Conservation (phyloP, 2,113 vertebrate species). For the Apeltes quadracus region DNA sequence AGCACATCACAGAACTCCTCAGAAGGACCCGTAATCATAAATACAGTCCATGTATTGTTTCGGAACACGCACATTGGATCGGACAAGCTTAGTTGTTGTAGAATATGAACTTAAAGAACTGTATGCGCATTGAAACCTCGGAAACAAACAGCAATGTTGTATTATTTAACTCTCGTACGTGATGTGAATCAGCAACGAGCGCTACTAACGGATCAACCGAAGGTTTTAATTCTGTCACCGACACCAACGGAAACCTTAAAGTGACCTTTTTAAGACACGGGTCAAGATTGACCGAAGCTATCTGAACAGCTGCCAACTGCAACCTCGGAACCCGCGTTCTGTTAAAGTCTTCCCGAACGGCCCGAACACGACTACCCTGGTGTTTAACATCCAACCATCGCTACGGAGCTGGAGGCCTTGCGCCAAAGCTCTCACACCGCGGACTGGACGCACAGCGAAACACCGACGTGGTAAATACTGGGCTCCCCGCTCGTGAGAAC, state of each 20-base stretch:
- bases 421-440: constrained; percentile 10
- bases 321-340: not conserved
- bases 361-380: not conserved
- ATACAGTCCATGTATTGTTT: not conserved
- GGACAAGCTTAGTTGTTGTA: rapidly evolving
- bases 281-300: not conserved
- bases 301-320: not conserved
- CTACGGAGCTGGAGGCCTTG: constrained; percentile 35
- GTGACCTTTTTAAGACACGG: not conserved
- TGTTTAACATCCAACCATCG: not conserved
- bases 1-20: too few relatives aligned
- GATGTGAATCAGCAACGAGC: rapidly evolving
- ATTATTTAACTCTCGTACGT: rapidly evolving
- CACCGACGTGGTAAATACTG: not conserved
- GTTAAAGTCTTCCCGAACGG: not conserved
- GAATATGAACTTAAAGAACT: constrained; percentile 15
- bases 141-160: too few relatives aligned
- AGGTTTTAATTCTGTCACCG: not conserved
- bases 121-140: not conserved
- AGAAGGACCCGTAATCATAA: rapidly evolving
- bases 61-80: not conserved
- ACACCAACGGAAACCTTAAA: not conserved
- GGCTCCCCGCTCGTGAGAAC: too few relatives aligned
- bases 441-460: constrained; percentile 4
- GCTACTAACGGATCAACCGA: not conserved